Evolutionary conservation across 2,797 vertebrate species (phyloP), one percentile per base, ranked within the genome.

Genomic region (Cryptoblepharus egeriae): DNA sequence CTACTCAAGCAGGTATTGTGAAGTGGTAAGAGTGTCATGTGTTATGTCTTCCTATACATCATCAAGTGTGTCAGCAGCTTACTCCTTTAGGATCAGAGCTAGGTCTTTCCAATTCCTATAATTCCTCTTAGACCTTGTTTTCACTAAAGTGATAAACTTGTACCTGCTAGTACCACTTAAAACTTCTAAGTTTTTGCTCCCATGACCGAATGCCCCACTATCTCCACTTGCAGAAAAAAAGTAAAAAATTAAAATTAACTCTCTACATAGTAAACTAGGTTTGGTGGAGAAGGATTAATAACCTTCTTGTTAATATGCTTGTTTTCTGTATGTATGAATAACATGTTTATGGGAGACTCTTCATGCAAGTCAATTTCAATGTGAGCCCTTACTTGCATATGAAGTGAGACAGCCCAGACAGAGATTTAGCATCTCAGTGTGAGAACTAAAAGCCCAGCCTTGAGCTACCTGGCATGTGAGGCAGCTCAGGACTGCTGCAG

Each of bases 1-100:
- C 45, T 79, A 61, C 58, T 9, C 75, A 70, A n/a, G 20, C 58
- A 75, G 71, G 75, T 79, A 86, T 82, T 86, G 58, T 86, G 85
- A 82, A 86, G 85, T 86, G 60, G n/a, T 52, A 39, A 0, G 16
- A 0, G 4, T 13, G 39, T 55, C 49, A 67, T 0, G 0, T 4
- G 9, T 24, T 79, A 68, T 49, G 61, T 49, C 52, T 74, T 24
- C 76, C 28, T 74, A 32, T n/a, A 22, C 82, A 79, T 68, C 79
- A 84, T 69, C 77, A 84, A 68, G 15, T 45, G 67, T 75, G 70
- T n/a, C 39, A 49, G 64, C 64, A 75, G 20, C 26, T 68, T 49
- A 37, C 9, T 42, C 35, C 35, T 73, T 20, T 67, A 45, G 69
- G 35, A 63, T 49, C 60, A 57, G 60, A 72, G 26, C 52, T 32